Base-by-base conservation (phyloP, 2,797 vertebrate species). In the Vireo griseus region DNA sequence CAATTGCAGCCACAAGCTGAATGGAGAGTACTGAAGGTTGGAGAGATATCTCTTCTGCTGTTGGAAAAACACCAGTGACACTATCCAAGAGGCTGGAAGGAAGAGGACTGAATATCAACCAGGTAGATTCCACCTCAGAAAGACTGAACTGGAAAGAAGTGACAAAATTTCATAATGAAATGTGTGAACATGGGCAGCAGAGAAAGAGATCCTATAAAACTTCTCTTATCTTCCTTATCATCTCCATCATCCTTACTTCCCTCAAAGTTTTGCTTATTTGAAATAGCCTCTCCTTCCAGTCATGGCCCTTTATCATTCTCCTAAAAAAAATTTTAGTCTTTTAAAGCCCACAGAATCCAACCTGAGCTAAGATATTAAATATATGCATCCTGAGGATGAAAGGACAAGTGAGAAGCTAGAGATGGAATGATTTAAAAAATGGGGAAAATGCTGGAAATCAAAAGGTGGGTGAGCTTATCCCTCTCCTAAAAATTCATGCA, bases 51-150 rank as follows among this genome's bases (percentile, higher is more conserved):
- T n/a, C 50, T 93, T 71, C 61, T 65, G 31, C 13, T 69, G 1
- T 6, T 31, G 35, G 16, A 17, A 58, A 62, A 83, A 61, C 0
- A 0, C 25, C 33, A 50, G 1, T 14, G 28, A 25, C 19, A 35
- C 16, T 66, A 2, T 5, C 35, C 26, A 76, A 58, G 40, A 68
- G 4, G 1, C 44, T 21, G 40, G 16, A 82, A 85, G 25, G 37
- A 86, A 31, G 8, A 61, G 40, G 20, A 21, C 18, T 72, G 40
- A 72, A 37, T n/a, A 25, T n/a, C 47, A 37, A 58, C 14, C 28
- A 42, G n/a, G 40, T 6, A 84, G 25, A 58, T 48, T 84, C 5
- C 4, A 5, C 13, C 15, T 69, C 26, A 73, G 67, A 31, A 76
- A 84, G 45, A 45, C 15, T 75, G 72, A 54, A 22, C 13, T 18